Percentiles rank a stretch among this genome's conserved stretches.
phyloP scores from a whole-genome alignment of 2,888 invertebrate species.

The Macaria liturata region DNA sequence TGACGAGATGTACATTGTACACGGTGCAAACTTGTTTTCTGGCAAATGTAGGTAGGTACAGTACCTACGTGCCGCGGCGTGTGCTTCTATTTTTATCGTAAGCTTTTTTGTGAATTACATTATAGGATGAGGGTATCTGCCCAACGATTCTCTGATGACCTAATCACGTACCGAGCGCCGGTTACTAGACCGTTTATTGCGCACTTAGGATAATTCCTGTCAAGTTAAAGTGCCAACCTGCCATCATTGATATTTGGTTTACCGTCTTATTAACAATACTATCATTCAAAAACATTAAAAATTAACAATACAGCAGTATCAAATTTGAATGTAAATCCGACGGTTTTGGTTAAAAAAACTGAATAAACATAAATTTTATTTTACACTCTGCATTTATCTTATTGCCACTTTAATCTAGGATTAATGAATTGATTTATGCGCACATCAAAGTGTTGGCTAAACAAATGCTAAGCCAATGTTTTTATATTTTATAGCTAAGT shows the following conservation, averaged over 20 bases:
- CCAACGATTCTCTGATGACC: constrained; percentile 44
- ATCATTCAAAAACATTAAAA: too few relatives aligned
- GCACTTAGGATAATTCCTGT: not conserved
- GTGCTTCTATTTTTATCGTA: constrained; percentile 57
- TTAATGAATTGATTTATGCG: not conserved
- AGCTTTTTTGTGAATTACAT: constrained; percentile 58
- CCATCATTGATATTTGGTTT: too few relatives aligned
- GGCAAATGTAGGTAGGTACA: constrained; percentile 50
- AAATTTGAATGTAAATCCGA: too few relatives aligned
- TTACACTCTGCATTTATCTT: too few relatives aligned
- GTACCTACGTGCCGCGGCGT: constrained; percentile 41
- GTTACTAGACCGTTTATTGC: constrained; percentile 20
- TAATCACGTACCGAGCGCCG: constrained; percentile 39
- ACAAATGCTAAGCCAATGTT: constrained; percentile 5
- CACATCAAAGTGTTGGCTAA: constrained; percentile 4
- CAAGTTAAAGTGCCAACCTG: too few relatives aligned
- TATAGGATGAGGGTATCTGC: constrained; percentile 32
- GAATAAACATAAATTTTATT: too few relatives aligned
- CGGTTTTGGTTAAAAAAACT: too few relatives aligned
- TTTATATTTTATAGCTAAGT: constrained; percentile 5
- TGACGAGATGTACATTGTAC: constrained; percentile 38
- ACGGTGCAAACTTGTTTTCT: constrained; percentile 49
- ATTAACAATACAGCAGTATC: too few relatives aligned
- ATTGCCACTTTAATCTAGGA: too few relatives aligned
- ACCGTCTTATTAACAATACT: too few relatives aligned